A percentile compares a stretch with the other conserved stretches of the same genome.
Conservation (phyloP, 2,797 vertebrate species). For the Spinibarbus caldwelli region DNA sequence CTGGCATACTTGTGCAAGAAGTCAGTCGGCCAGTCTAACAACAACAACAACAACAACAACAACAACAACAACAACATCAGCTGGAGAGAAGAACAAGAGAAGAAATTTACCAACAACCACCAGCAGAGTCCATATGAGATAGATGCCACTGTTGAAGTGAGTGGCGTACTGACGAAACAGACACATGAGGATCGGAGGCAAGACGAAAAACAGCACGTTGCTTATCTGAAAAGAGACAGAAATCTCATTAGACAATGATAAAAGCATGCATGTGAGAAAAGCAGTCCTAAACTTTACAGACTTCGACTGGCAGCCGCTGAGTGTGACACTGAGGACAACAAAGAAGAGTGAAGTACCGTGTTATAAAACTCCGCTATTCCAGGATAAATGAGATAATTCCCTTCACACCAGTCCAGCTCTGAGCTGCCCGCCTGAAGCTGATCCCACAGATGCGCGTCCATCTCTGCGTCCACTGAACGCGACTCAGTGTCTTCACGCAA, state of each 20-base stretch:
- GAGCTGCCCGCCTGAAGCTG: slow-evolving; percentile 93
- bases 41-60: too few species aligned
- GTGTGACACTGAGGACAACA: neutral
- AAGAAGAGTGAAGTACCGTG: slow-evolving; percentile 78
- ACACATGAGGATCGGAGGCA: slow-evolving; percentile 98
- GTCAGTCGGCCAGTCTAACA: slow-evolving; percentile 31
- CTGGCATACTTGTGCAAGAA: slow-evolving; percentile 12
- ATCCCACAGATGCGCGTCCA: slow-evolving; percentile 85
- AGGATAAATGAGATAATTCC: slow-evolving; percentile 94
- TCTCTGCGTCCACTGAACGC: slow-evolving; percentile 61
- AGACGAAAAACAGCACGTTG: slow-evolving; percentile 97
- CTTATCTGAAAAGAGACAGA: slow-evolving; percentile 86
- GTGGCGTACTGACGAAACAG: slow-evolving; percentile 95
- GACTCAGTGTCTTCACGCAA: slow-evolving; percentile 13
- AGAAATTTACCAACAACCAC: slow-evolving; percentile 96
- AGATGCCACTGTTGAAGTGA: slow-evolving; percentile 99
- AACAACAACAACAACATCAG: too few species aligned
- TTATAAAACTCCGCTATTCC: slow-evolving; percentile 98
- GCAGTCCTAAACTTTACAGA: neutral
- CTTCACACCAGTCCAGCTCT: slow-evolving; percentile 97
- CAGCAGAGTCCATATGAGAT: slow-evolving; percentile 96
- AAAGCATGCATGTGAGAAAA: neutral
- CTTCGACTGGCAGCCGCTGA: neutral
- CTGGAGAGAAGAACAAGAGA: neutral
- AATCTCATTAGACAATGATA: neutral